phyloP scores from a whole-genome alignment of 2,113 vertebrate species.

The Crotalus helleri region DNA sequence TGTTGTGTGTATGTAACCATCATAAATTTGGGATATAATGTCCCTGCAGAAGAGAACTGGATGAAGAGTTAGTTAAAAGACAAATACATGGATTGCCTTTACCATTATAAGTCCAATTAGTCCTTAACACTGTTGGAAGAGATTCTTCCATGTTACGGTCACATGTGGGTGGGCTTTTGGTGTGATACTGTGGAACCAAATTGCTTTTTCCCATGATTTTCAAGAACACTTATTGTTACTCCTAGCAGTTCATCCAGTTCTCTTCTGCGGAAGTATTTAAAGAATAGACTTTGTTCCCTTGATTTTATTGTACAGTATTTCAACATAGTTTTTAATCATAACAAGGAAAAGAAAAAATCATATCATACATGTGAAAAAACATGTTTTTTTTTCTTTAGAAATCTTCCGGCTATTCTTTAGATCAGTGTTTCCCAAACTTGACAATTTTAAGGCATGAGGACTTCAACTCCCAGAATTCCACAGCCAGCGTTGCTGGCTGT shows the following conservation, averaged over 20 bases:
- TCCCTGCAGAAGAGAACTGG: too few relatives aligned
- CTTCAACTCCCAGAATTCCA: background rate
- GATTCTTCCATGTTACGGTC: background rate
- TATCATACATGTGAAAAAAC: background rate
- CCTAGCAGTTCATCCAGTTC: background rate
- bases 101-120: background rate
- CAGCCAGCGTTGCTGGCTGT: too few relatives aligned
- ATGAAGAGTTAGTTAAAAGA: background rate
- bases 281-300: background rate
- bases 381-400: background rate
- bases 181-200: background rate
- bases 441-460: too few relatives aligned
- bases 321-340: background rate
- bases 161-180: background rate
- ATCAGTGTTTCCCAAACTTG: background rate
- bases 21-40: background rate
- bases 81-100: background rate
- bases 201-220: background rate
- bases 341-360: background rate
- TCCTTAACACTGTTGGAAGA: background rate
- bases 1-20: background rate
- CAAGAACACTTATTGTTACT: background rate
- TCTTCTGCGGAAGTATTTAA: background rate
- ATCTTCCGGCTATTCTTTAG: background rate
- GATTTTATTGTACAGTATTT: background rate